phyloP scores from a whole-genome alignment of 2,888 invertebrate genomes.

The Lordiphosa andalusiaca region DNA sequence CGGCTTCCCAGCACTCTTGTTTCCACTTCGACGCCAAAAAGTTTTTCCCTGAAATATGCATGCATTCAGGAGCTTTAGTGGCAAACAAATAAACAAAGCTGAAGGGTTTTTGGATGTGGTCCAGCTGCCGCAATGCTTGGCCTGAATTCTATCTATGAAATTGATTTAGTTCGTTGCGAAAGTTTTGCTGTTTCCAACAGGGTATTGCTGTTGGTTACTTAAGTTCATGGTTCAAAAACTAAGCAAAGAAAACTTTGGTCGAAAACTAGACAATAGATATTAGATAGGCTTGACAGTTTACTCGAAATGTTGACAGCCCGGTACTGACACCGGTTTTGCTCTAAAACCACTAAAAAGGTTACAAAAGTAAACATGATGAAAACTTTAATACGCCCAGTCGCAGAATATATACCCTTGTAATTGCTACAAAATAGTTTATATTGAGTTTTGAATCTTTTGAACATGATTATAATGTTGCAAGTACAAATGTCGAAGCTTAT shows the following conservation, averaged over 20 bases:
- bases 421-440: no score
- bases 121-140: conserved; percentile 10
- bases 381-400: no score
- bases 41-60: conserved; percentile 24
- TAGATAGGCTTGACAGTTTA: no score
- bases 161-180: conserved; percentile 46
- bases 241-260: conserved; percentile 33
- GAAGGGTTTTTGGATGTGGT: conserved; percentile 27
- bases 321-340: background rate
- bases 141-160: conserved; percentile 24
- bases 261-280: conserved; percentile 13
- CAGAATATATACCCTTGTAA: no score
- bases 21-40: conserved; percentile 29
- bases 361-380: no score
- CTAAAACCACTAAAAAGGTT: no score
- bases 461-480: no score
- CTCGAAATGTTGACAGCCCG: no score
- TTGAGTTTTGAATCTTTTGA: no score
- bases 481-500: no score
- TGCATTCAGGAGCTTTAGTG: conserved; percentile 13
- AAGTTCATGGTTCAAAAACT: conserved; percentile 29
- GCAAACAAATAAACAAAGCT: conserved; percentile 42
- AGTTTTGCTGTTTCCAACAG: conserved; percentile 25
- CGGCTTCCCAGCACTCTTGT: conserved; percentile 1
- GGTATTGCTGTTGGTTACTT: conserved; percentile 23